Base-by-base conservation (phyloP, 2,797 vertebrate genomes). In the Odontamblyopus rebecca region DNA sequence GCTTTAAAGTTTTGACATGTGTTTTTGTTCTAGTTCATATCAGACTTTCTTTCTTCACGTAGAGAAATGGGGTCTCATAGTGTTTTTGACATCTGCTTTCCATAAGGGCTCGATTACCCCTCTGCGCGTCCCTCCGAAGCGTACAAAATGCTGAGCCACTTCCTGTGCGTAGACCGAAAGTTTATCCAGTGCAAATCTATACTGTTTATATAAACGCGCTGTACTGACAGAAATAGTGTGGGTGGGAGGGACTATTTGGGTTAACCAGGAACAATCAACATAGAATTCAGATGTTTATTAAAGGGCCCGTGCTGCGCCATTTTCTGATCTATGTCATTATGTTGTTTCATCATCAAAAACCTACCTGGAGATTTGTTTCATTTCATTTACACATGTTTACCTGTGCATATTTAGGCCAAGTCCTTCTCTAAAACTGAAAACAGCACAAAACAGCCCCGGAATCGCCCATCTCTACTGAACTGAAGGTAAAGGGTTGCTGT, bases 131-230 rank as follows among this genome's bases (percentile, higher is more conserved):
- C 26, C 59, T 75, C 78, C 79, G 81, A 86, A 88, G 77, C 74
- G 83, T 74, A 86, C 38, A 88, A 83, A 76, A 65, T 93, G 93
- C 94, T 95, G 94, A 95, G 91, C 93, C 92, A 90, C 95, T 96
- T 97, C 95, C 95, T 96, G 94, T 88, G 89, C 93, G 93, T 93
- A 91, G 94, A 93, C 91, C 94, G 71, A 56, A 83, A 93, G 93
- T 96, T 96, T 94, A 93, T 95, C 88, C 88, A 89, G 89, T 89
- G 93, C 91, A 93, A 93, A 92, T 81, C 88, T 93, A 93, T 93
- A 93, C 13, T 66, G 64, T 66, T 66, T 88, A 81, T 2, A 29
- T 69, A 82, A 73, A 67, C 77, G 77, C 53, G 60, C 69, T 66
- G 72, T 71, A 74, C 44, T 68, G 69, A 50, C 61, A 69, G 79